Base-by-base conservation (phyloP, 2,888 invertebrate species). In the Suillia variegata region DNA sequence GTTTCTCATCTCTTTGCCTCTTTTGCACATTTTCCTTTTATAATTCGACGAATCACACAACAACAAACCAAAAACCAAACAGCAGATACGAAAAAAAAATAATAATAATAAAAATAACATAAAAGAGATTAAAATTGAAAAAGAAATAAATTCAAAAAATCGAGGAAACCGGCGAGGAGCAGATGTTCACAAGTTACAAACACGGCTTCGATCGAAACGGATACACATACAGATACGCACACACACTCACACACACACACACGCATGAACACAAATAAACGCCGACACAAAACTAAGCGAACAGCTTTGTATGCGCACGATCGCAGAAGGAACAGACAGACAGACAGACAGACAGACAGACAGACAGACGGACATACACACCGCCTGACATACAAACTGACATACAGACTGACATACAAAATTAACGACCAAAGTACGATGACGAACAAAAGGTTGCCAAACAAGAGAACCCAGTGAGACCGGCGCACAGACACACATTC, bases 101-200 rank as follows among this genome's bases (percentile, higher is more conserved):
- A n/a, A n/a, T 15, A 54, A 49, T 26, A 56, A 51, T 48, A 45
- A 58, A 34, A 59, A 66, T 54, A 65, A 59, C 60, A 68, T 67
- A 67, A 71, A 65, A 67, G 50, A 20, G n/a, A 42, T 50, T 13
- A 67, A 65, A 53, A 69, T 63, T 62, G 62, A 69, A 73, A n/a
- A n/a, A n/a, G n/a, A n/a, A n/a, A n/a, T n/a, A n/a, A n/a, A n/a
- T n/a, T n/a, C n/a, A n/a, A 68, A 63, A 64, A 53, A 74, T 70
- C 59, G 63, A 67, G 66, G 64, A 70, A 71, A 67, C 65, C 67
- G 65, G 61, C 59, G 77, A n/a, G n/a, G n/a, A 81, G 79, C 79
- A 80, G 79, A 80, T 80, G 79, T 81, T 80, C 81, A 78, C 75
- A 74, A 72, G 73, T 73, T 62, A 67, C 75, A 70, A 65, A 74